These are phyloP conservation scores for Enteromius mattozi DNA, from an alignment of 2,797 vertebrate genomes.

Conservation along the genomic window DNA sequence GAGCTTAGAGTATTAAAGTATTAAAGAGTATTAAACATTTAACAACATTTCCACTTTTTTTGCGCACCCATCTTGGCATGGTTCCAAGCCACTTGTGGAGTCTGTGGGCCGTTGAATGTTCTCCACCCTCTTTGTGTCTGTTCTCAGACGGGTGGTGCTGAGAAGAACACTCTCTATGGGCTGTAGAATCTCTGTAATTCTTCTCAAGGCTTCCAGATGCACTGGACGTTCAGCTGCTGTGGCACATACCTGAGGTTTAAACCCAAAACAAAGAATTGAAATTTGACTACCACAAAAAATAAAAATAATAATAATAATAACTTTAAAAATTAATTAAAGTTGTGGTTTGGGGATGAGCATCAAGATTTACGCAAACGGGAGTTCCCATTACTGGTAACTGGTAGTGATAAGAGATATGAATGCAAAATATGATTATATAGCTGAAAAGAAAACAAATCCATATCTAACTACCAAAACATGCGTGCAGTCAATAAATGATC, in stretches of 20 bases:
- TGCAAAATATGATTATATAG: not conserved
- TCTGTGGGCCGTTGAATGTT: slow-evolving; percentile 56
- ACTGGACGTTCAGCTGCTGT: slow-evolving; percentile 61
- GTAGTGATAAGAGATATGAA: slow-evolving; percentile 34
- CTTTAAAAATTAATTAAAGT: too few relatives aligned
- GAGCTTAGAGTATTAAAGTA: not conserved
- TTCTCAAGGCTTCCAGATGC: slow-evolving; percentile 69
- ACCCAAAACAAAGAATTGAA: not conserved
- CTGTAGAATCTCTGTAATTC: slow-evolving; percentile 71
- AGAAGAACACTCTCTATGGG: slow-evolving; percentile 58
- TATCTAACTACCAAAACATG: slow-evolving; percentile 28
- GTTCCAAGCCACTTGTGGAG: not conserved
- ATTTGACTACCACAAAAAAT: not conserved
- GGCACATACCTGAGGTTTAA: slow-evolving; percentile 73
- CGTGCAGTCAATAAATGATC: slow-evolving; percentile 24
- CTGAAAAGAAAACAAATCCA: not conserved
- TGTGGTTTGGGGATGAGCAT: not conserved
- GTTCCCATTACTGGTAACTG: slow-evolving; percentile 20
- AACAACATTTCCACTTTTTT: not conserved
- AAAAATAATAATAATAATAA: too few relatives aligned
- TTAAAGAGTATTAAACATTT: not conserved
- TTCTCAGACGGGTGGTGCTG: slow-evolving; percentile 61
- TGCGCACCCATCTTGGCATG: slow-evolving; percentile 55
- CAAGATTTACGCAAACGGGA: not conserved
- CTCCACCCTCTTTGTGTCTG: slow-evolving; percentile 72